Base-by-base conservation (phyloP, 2,113 vertebrate species). In the Ptyas mucosa region DNA sequence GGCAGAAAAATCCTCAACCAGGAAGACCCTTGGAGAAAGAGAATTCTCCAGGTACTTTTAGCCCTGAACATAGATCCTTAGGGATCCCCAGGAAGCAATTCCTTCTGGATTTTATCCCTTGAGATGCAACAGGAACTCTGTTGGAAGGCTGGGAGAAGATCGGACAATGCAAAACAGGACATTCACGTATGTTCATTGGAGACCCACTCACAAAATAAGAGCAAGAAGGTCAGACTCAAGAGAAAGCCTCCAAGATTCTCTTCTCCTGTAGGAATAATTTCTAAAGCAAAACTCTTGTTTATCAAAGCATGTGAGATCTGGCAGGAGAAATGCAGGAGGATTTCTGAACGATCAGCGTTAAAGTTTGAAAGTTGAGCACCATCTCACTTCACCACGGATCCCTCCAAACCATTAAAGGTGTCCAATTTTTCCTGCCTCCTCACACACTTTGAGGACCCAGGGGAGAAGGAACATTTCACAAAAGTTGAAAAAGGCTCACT, bases 401-500 rank as follows among this genome's bases (percentile, higher is more conserved):
- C 0, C 29, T 5, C 10, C 14, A 57, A 55, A 5, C 1, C 53
- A 9, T 21, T 26, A 18, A 54, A 61, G 18, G 81, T 7, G 4
- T 91, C 26, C 23, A 39, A 90, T 21, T 0, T 85, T 87, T 1
- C 52, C 89, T 92, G 94, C 57, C 21, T 0, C 21, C 7, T 5
- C 2, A 58, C 0, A 0, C 0, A 0, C 52, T 6, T 1, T 18
- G 12, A 34, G 87, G 61, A 89, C 92, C 87, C 92, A 89, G 93
- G 95, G 89, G 91, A 61, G 95, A 92, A 94, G 93, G 85, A 0
- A 2, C 0, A 26, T 91, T 43, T 81, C 57, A 0, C 1, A 23
- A 24, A 53, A 15, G n/a, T n/a, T 8, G 39, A 52, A 24, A 58
- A 39, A 49, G 26, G 24, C 46, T 49, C 1, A 97, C 99, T 98